Evolutionary conservation across 2,888 invertebrate genomes (phyloP).

Genomic region (Archips crataeganus): DNA sequence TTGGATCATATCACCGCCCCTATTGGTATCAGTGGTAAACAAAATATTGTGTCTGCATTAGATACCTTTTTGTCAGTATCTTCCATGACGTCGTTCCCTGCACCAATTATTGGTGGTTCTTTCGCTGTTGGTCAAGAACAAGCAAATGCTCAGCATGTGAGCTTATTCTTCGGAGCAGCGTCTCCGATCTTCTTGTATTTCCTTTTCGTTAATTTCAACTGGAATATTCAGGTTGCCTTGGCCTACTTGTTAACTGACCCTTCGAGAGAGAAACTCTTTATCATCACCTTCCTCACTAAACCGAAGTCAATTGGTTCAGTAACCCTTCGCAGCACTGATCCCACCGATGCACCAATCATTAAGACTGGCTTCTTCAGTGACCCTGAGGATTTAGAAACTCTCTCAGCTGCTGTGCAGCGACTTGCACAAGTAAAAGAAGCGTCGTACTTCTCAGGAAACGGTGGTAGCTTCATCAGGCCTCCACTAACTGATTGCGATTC

Average conservation of each 20-base stretch:
- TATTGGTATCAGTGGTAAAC: conserved; percentile 18
- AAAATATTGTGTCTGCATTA: conserved; percentile 4
- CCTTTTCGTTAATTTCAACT: conserved; percentile 18
- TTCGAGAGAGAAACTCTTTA: conserved; percentile 18
- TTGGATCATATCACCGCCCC: conserved; percentile 29
- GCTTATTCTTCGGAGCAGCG: conserved; percentile 1
- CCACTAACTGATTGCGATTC: conserved; percentile 73
- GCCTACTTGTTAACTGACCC: conserved; percentile 3
- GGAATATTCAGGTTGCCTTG: conserved; percentile 9
- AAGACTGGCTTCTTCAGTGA: conserved; percentile 26
- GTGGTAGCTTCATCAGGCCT: conserved; percentile 17
- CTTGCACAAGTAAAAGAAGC: conserved; percentile 6
- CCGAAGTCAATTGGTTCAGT: conserved; percentile 35
- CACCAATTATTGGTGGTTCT: conserved; percentile 12
- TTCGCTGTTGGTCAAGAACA: background rate
- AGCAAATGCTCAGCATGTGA: conserved; percentile 9
- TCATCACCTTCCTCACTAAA: conserved; percentile 10
- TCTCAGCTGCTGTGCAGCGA: conserved; percentile 13
- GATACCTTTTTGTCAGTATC: conserved; percentile 15
- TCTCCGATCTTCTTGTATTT: conserved; percentile 29
- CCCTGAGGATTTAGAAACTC: conserved; percentile 25
- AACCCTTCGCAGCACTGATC: conserved; percentile 30
- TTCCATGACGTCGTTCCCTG: conserved; percentile 11
- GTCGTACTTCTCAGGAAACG: conserved; percentile 6
- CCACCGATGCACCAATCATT: conserved; percentile 28